Evolutionary conservation across 2,888 invertebrate species (phyloP), one percentile per base, ranked within the genome.

Genomic region (Trisateles emortualis): DNA sequence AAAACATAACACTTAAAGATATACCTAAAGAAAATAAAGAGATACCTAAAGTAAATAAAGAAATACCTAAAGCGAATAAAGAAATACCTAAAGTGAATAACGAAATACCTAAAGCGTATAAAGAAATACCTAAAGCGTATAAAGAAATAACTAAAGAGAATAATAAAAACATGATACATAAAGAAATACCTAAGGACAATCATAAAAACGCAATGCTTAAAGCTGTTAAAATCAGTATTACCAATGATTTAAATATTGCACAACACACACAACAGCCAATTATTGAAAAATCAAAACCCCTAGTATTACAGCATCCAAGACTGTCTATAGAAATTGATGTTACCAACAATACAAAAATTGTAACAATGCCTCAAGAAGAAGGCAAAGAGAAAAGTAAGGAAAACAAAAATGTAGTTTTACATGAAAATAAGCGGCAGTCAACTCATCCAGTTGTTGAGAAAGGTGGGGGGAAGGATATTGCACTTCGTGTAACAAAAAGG

Each of bases 261-360:
- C n/a, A n/a, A n/a, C n/a, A n/a, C n/a, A n/a, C n/a, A n/a, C n/a
- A n/a, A 53, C 73, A 77, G 46, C 45, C 41, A 5, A 13, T 35
- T 39, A 13, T 30, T 11, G 22, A 39, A 24, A 50, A 49, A n/a
- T 10, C 40, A 17, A 17, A 42, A 14, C 48, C 36, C 1, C 5
- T 38, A 10, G 42, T 38, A 1, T 36, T 48, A 13, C 22, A 73
- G 54, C 52, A 17, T 51, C 46, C 76, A 29, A 82, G 68, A 66
- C 55, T 90, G 48, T 86, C 88, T 24, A 75, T 90, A 11, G 78
- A 86, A 59, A 43, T 90, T 45, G 84, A 90, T 62, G 71, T 85
- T 29, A 59, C 64, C 52, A 86, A 64, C 69, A 88, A 87, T 68
- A 88, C 76, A 46, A 90, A 90, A 70, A 72, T 79, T 41, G 77